phyloP scores from a whole-genome alignment of 2,888 invertebrate species.

The Lasioglossum zephyrum region DNA sequence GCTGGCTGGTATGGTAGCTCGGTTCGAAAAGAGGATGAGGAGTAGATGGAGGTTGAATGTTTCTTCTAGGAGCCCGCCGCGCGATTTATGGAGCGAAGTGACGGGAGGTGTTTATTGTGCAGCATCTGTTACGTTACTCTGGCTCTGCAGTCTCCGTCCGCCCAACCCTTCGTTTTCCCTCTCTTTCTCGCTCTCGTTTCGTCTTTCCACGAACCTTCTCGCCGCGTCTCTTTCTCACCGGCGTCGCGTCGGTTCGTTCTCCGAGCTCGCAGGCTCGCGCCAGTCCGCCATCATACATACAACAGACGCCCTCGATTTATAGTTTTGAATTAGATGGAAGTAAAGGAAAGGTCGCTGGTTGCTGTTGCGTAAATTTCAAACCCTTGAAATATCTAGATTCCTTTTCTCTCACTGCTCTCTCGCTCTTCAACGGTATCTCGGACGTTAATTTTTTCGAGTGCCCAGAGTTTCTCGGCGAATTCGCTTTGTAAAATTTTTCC shows the following conservation, averaged over 20 bases:
- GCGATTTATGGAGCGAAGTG: slow-evolving; percentile 84
- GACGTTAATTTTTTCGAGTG: slow-evolving; percentile 28
- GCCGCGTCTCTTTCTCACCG: slow-evolving; percentile 52
- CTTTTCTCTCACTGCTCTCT: neutral
- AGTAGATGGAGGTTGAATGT: slow-evolving; percentile 82
- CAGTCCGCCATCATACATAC: slow-evolving; percentile 82
- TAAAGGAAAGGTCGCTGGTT: slow-evolving; percentile 76
- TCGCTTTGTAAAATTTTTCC: neutral
- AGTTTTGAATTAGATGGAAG: slow-evolving; percentile 83
- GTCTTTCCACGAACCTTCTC: slow-evolving; percentile 51
- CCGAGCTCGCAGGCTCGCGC: slow-evolving; percentile 75
- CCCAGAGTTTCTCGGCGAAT: too few species aligned
- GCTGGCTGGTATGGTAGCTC: slow-evolving; percentile 64
- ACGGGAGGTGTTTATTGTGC: slow-evolving; percentile 84
- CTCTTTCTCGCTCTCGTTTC: slow-evolving; percentile 66
- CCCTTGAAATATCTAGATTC: slow-evolving; percentile 62
- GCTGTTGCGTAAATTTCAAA: slow-evolving; percentile 73
- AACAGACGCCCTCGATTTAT: slow-evolving; percentile 84
- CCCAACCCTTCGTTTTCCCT: slow-evolving; percentile 58
- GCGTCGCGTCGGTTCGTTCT: slow-evolving; percentile 62
- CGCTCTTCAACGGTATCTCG: neutral
- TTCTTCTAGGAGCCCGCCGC: slow-evolving; percentile 83
- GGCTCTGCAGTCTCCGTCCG: slow-evolving; percentile 72
- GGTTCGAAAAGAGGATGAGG: slow-evolving; percentile 76
- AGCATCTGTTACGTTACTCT: slow-evolving; percentile 83